Evolutionary conservation across 2,888 invertebrate species (phyloP).

Genomic region (Drosophila crucigera): DNA sequence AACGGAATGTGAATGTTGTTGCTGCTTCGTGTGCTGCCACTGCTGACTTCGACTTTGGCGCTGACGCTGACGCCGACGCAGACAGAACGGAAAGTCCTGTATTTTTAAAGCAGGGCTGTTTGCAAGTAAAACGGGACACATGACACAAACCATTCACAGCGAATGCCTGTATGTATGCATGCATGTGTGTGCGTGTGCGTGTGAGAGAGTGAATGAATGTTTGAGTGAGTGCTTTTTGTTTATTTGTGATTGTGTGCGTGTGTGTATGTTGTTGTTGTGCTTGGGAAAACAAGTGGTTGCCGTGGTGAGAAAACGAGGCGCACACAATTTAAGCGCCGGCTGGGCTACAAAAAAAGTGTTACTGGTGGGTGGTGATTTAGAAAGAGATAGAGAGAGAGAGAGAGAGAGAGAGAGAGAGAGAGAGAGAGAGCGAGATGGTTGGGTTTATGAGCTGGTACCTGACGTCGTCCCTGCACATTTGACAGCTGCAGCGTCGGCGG

Average conservation of each 20-base stretch:
- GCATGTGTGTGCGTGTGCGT: slow-evolving; percentile 2
- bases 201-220: slow-evolving; percentile 21
- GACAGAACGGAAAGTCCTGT: slow-evolving; percentile 59
- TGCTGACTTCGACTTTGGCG: slow-evolving; percentile 20
- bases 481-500: slow-evolving; percentile 63
- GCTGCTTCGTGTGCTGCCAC: slow-evolving; percentile 6
- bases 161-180: slow-evolving; percentile 15
- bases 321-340: slow-evolving; percentile 51
- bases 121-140: slow-evolving; percentile 34
- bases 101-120: slow-evolving; percentile 28
- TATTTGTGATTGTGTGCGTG: slow-evolving; percentile 28
- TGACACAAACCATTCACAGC: slow-evolving; percentile 43
- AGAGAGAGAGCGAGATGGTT: neutral
- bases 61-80: slow-evolving; percentile 31
- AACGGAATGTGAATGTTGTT: slow-evolving; percentile 60
- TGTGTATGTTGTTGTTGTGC: slow-evolving; percentile 77
- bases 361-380: neutral
- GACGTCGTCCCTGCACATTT: slow-evolving; percentile 52
- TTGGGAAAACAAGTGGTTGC: slow-evolving; percentile 84
- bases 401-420: neutral
- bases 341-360: slow-evolving; percentile 8
- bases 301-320: slow-evolving; percentile 76
- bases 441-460: slow-evolving; percentile 15
- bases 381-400: no score
- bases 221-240: slow-evolving; percentile 27